These are phyloP conservation scores for Gyps fulvus DNA, from an alignment of 2,113 vertebrate species.

Conservation along the genomic window DNA sequence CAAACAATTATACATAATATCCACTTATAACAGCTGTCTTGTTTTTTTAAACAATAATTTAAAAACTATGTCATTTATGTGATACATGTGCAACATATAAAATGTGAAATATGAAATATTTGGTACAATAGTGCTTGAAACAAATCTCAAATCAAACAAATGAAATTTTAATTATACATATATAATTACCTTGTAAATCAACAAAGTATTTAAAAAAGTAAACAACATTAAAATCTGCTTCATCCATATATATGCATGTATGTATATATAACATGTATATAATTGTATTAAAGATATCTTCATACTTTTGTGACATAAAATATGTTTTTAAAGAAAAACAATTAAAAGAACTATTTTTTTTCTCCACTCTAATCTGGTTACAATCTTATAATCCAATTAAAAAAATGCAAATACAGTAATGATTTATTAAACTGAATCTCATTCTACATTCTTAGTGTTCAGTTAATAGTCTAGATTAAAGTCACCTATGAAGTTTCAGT, in stretches of 20 bases:
- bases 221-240: constrained; percentile 87
- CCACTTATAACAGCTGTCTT: constrained; percentile 79
- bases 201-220: constrained; percentile 86
- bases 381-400: constrained; percentile 77
- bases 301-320: constrained; percentile 84
- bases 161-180: constrained; percentile 81
- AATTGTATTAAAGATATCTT: constrained; percentile 83
- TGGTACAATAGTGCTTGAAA: constrained; percentile 86
- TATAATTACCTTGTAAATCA: constrained; percentile 83
- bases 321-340: constrained; percentile 81
- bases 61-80: constrained; percentile 80
- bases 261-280: constrained; percentile 84
- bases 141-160: constrained; percentile 82
- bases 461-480: constrained; percentile 81
- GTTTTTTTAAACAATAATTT: constrained; percentile 82
- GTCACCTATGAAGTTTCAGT: constrained; percentile 74
- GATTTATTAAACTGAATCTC: constrained; percentile 79
- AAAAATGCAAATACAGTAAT: constrained; percentile 78
- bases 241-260: constrained; percentile 82
- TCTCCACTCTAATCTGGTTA: constrained; percentile 82
- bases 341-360: constrained; percentile 79
- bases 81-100: constrained; percentile 84
- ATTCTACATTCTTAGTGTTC: constrained; percentile 75
- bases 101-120: constrained; percentile 87
- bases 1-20: constrained; percentile 83